These are phyloP conservation scores for Xenotilapia caudafasciata DNA, from an alignment of 2,113 vertebrate genomes.

Conservation along the genomic window DNA sequence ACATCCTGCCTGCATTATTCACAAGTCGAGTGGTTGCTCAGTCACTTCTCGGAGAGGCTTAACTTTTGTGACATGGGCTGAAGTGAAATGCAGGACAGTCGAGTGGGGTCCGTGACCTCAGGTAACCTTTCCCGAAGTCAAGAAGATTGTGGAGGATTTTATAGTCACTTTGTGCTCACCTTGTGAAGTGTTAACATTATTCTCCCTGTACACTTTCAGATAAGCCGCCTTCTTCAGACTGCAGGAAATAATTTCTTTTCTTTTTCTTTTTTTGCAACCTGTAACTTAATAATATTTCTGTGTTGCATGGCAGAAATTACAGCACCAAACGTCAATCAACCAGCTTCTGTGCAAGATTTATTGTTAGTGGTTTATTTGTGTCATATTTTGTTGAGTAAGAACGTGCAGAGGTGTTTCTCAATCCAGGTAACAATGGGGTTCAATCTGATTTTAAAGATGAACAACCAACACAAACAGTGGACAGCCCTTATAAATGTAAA, in stretches of 20 bases:
- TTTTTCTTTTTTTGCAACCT: neutral
- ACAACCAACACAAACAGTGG: neutral
- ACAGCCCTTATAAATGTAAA: neutral
- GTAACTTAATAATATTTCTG: conserved; percentile 11
- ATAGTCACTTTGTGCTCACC: neutral
- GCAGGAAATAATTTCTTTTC: neutral
- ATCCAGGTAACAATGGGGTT: neutral
- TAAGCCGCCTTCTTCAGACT: neutral
- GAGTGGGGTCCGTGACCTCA: neutral
- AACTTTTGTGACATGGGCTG: conserved; percentile 3
- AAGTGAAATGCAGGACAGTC: conserved; percentile 2
- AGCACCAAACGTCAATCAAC: neutral
- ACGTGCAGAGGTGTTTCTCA: neutral
- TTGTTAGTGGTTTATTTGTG: neutral
- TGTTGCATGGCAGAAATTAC: neutral
- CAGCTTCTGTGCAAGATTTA: neutral
- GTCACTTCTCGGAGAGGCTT: conserved; percentile 6
- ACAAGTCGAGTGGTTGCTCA: conserved; percentile 21
- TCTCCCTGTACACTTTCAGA: neutral
- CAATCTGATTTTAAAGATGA: neutral
- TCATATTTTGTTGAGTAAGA: neutral
- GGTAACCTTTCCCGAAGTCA: neutral
- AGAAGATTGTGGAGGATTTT: neutral
- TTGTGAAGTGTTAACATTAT: neutral
- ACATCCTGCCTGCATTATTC: conserved; percentile 57